These are phyloP conservation scores for Galerucella pusilla DNA, from an alignment of 2,888 invertebrate genomes.

Conservation along the genomic window DNA sequence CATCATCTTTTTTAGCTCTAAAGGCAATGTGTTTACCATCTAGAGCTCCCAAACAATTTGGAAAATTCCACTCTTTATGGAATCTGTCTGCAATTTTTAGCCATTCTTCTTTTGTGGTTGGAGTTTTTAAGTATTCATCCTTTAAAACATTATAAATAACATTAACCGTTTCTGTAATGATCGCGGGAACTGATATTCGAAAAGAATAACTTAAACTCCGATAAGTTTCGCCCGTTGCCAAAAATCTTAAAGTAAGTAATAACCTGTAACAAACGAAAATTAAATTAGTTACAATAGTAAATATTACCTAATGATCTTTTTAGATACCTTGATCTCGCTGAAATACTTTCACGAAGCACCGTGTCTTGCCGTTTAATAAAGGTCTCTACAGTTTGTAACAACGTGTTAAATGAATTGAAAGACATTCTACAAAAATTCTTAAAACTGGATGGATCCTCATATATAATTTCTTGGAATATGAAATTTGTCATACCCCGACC, in stretches of 20 bases:
- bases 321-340: too few species aligned
- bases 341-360: background rate
- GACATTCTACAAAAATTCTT: slow-evolving; percentile 33
- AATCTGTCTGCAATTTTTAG: too few species aligned
- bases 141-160: too few species aligned
- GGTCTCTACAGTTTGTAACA: slow-evolving; percentile 25
- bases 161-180: slow-evolving; percentile 7
- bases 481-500: slow-evolving; percentile 23
- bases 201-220: slow-evolving; percentile 30
- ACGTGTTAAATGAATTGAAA: slow-evolving; percentile 33
- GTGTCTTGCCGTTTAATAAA: slow-evolving; percentile 36
- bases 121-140: too few species aligned
- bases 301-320: slow-evolving; percentile 24
- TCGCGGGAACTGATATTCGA: slow-evolving; percentile 28
- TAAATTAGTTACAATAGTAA: slow-evolving; percentile 10
- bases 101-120: too few species aligned
- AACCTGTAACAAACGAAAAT: slow-evolving; percentile 12
- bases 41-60: too few species aligned
- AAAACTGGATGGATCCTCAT: slow-evolving; percentile 16
- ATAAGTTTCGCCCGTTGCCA: slow-evolving; percentile 31
- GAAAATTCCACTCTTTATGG: too few species aligned
- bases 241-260: slow-evolving; percentile 33
- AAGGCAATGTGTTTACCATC: too few species aligned
- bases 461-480: slow-evolving; percentile 21
- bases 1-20: too few species aligned